These are phyloP conservation scores for Megaceryle torquata DNA, from an alignment of 2,113 vertebrate species.

Conservation along the genomic window DNA sequence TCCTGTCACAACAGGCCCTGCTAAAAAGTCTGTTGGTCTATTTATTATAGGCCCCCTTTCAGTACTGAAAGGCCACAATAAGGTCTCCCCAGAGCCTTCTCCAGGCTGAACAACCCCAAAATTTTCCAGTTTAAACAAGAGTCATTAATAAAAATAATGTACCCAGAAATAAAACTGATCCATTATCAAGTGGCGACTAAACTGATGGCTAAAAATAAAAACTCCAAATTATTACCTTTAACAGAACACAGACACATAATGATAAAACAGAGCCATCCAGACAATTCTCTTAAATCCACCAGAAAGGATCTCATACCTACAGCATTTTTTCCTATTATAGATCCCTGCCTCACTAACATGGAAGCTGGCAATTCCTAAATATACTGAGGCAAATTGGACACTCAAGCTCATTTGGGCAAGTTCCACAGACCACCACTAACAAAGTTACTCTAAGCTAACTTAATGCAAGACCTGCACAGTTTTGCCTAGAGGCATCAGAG, in stretches of 20 bases:
- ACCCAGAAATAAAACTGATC: not conserved
- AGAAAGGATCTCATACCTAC: not conserved
- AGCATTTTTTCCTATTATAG: not conserved
- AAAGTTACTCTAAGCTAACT: not conserved
- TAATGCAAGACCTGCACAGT: not conserved
- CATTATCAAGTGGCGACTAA: not conserved
- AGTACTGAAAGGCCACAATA: too few species aligned
- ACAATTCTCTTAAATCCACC: not conserved
- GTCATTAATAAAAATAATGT: not conserved
- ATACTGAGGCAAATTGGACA: accelerated
- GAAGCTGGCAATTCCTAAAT: not conserved
- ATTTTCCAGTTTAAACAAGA: not conserved
- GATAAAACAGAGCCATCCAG: not conserved
- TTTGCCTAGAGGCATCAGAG: not conserved
- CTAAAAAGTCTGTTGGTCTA: too few species aligned
- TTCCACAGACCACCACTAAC: not conserved
- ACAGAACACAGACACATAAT: not conserved
- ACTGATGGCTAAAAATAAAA: not conserved
- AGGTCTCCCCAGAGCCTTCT: too few species aligned
- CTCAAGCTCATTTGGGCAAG: not conserved
- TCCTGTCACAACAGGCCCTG: too few species aligned
- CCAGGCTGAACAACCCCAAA: too few species aligned
- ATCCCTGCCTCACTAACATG: not conserved
- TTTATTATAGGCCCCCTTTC: too few species aligned
- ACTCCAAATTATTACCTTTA: not conserved